A percentile compares a stretch with the other conserved stretches of the same genome.
phyloP scores from a whole-genome alignment of 2,113 vertebrate genomes.

The Sturnira hondurensis region DNA sequence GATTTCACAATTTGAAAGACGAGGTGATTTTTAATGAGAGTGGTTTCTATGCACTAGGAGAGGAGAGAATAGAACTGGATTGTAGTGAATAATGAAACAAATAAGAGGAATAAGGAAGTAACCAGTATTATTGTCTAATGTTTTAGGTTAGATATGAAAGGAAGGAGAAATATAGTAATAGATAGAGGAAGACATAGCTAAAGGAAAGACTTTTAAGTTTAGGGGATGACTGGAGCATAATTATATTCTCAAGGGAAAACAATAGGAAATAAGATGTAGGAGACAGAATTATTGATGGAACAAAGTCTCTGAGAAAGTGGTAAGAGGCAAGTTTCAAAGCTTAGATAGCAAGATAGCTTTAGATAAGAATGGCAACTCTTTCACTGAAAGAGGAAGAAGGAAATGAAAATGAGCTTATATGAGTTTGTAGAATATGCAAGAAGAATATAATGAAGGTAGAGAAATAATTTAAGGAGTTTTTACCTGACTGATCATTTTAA shows the following conservation, averaged over 20 bases:
- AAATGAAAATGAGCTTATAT: neutral
- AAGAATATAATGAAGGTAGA: neutral
- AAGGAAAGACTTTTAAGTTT: neutral
- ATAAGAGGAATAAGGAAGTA: neutral
- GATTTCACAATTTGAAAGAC: neutral
- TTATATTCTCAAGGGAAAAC: neutral
- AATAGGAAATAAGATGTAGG: neutral
- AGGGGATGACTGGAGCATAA: neutral
- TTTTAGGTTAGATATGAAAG: neutral
- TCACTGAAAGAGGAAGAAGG: neutral
- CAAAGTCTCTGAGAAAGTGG: neutral
- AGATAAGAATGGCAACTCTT: neutral
- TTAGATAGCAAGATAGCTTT: neutral
- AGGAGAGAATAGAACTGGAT: neutral
- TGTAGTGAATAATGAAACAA: neutral
- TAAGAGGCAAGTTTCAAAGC: neutral
- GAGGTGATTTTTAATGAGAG: neutral
- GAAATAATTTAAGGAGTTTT: neutral
- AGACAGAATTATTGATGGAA: neutral
- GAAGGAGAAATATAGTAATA: neutral
- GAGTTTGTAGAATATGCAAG: neutral
- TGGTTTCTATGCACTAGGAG: neutral
- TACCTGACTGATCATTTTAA: neutral
- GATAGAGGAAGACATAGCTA: neutral
- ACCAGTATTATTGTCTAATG: neutral